Evolutionary conservation across 92 coral and sea anemone genomes (phyloP), one percentile per base, ranked within the genome.

Genomic region (Phenganax marumi): DNA sequence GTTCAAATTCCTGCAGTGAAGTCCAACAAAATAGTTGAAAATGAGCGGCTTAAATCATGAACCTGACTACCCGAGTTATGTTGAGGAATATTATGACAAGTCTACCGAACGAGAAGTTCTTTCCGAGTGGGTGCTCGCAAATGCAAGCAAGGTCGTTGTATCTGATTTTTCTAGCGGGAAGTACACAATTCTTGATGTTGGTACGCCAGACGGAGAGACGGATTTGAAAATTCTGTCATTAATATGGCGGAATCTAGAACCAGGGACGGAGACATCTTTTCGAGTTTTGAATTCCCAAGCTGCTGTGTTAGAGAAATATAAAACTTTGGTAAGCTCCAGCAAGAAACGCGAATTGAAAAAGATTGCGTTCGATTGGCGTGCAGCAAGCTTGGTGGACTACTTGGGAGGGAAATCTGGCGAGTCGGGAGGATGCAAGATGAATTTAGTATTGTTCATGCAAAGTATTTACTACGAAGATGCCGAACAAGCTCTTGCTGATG

Each of bases 381-480:
- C 82, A 56, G 80, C 86, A 18, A 86, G 78, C 39, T 86, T 86
- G 70, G 60, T 26, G 46, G 89, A 81, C 55, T 86, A 86, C 52
- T 26, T 62, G 7, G 68, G 66, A 5, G 83, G 83, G 5, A 63
- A 60, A 23, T 61, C 83, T 46, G 81, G 81, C 0, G 81, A 56
- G 81, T 55, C 77, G 43, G 84, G 84, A 66, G 83, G 69, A 54
- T 46, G 66, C 50, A 84, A 76, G 53, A 74, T 82, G 54, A 86
- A 86, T 54, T 75, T 86, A 50, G 77, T 80, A 9, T 81, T 81
- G 78, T 82, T 86, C 61, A 81, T 86, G 68, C 89, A 86, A 57
- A 86, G 89, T 50, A 63, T 86, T 9, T 86, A 86, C 33, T 86
- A 78, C 79, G 81, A 81, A 84, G 89, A 86, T 64, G 83, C 89